phyloP scores from a whole-genome alignment of 2,113 vertebrate genomes.

The Melanotaenia duboulayi region DNA sequence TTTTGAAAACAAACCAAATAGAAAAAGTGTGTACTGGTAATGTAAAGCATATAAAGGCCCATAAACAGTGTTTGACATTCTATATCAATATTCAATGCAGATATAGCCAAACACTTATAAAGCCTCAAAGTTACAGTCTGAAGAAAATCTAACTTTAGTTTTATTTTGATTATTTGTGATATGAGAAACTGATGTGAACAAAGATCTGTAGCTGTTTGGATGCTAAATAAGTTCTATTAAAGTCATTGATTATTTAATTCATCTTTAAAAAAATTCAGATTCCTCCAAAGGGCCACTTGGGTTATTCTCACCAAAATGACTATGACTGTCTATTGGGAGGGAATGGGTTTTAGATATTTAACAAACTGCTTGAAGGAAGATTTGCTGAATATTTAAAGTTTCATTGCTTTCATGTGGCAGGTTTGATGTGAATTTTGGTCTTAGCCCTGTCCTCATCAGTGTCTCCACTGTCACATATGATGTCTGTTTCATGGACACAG shows the following conservation, averaged over 20 bases:
- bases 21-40: not conserved
- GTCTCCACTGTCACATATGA: conserved; percentile 60
- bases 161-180: conserved; percentile 22
- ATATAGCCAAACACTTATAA: not conserved
- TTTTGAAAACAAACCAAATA: not conserved
- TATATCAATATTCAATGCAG: conserved; percentile 12
- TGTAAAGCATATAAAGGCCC: not conserved
- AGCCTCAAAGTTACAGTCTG: not conserved
- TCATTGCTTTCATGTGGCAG: conserved; percentile 55
- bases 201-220: conserved; percentile 33
- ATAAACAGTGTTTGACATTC: conserved; percentile 22
- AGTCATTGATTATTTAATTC: conserved; percentile 52
- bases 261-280: conserved; percentile 46
- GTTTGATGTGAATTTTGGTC: conserved; percentile 56
- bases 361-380: conserved; percentile 61
- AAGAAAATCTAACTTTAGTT: not conserved
- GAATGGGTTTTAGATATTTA: conserved; percentile 56
- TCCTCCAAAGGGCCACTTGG: conserved; percentile 34
- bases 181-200: conserved; percentile 23
- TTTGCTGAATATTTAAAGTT: conserved; percentile 65
- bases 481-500: conserved; percentile 62
- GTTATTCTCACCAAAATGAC: conserved; percentile 43
- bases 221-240: conserved; percentile 36
- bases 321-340: conserved; percentile 19
- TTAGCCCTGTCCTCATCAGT: conserved; percentile 59